phyloP scores from a whole-genome alignment of 2,888 invertebrate species.

The Lordiphosa fenestrarum region DNA sequence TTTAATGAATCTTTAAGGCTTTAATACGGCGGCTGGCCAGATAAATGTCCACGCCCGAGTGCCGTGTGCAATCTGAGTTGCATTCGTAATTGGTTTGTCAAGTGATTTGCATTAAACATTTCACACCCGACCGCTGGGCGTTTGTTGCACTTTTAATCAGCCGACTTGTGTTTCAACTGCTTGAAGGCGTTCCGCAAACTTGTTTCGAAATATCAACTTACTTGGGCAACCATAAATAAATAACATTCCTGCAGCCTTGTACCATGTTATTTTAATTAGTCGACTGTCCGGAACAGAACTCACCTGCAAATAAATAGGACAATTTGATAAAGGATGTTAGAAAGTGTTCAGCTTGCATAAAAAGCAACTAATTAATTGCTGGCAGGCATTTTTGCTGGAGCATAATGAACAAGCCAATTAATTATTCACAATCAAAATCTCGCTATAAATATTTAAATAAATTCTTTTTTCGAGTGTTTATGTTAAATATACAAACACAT shows the following conservation, averaged over 20 bases:
- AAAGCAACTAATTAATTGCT: constrained; percentile 31
- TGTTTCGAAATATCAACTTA: constrained; percentile 9
- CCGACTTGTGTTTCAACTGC: neutral
- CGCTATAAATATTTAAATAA: constrained; percentile 1
- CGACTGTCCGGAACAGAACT: constrained; percentile 15
- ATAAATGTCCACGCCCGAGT: too few species aligned
- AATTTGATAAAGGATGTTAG: constrained; percentile 24
- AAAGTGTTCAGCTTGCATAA: constrained; percentile 20
- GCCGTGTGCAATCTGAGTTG: neutral
- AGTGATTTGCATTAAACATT: constrained; percentile 1
- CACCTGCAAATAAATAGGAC: constrained; percentile 34
- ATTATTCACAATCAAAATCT: too few species aligned
- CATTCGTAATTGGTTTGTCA: constrained; percentile 26
- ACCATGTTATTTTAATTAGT: constrained; percentile 22
- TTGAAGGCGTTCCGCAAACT: constrained; percentile 16
- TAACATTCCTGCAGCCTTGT: constrained; percentile 18
- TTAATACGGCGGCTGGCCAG: constrained; percentile 22
- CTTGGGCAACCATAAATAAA: constrained; percentile 36
- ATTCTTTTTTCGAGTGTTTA: too few species aligned
- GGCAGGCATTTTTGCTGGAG: constrained; percentile 2
- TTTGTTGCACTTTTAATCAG: constrained; percentile 54
- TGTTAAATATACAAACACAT: too few species aligned
- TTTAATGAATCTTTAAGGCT: constrained; percentile 45
- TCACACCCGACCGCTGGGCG: constrained; percentile 12
- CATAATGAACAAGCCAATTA: constrained; percentile 1